Conservation (phyloP, 2,113 vertebrate genomes). For the Megalops atlanticus region DNA sequence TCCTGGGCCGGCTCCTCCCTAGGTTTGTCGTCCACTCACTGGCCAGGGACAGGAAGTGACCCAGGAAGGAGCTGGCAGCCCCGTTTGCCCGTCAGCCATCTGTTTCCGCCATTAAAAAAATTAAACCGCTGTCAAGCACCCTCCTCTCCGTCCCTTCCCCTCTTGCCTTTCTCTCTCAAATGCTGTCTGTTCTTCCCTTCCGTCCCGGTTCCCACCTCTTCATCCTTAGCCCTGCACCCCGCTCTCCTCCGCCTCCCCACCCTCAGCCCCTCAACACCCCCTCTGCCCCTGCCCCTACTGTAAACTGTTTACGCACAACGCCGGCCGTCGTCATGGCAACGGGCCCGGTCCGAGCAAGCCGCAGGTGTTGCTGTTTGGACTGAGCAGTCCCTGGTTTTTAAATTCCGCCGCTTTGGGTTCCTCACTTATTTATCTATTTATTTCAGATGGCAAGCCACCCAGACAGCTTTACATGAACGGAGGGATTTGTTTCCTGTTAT, state of each 20-base stretch:
- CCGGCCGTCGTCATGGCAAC: constrained; percentile 47
- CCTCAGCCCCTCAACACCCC: constrained; percentile 13
- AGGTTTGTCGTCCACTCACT: neutral
- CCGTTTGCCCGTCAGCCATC: neutral
- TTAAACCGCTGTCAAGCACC: neutral
- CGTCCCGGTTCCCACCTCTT: constrained; percentile 19
- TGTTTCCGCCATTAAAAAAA: constrained; percentile 2
- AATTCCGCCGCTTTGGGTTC: constrained; percentile 48
- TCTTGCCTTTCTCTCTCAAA: constrained; percentile 34
- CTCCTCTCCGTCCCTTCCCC: constrained; percentile 9
- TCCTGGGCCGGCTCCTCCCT: neutral
- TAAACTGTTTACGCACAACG: constrained; percentile 68
- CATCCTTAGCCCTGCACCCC: constrained; percentile 11
- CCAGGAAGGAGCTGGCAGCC: neutral
- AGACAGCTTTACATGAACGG: constrained; percentile 66
- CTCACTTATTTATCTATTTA: constrained; percentile 65
- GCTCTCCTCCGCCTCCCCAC: constrained; percentile 22
- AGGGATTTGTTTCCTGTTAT: constrained; percentile 70
- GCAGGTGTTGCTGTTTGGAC: constrained; percentile 75
- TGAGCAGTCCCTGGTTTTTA: constrained; percentile 41
- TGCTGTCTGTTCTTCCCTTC: constrained; percentile 10
- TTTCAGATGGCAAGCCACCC: constrained; percentile 53
- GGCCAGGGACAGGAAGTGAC: constrained; percentile 7
- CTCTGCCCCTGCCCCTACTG: constrained; percentile 27
- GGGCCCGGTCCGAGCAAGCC: constrained; percentile 32